phyloP scores from a whole-genome alignment of 2,888 invertebrate genomes.

The Ornithoptera alexandrae region DNA sequence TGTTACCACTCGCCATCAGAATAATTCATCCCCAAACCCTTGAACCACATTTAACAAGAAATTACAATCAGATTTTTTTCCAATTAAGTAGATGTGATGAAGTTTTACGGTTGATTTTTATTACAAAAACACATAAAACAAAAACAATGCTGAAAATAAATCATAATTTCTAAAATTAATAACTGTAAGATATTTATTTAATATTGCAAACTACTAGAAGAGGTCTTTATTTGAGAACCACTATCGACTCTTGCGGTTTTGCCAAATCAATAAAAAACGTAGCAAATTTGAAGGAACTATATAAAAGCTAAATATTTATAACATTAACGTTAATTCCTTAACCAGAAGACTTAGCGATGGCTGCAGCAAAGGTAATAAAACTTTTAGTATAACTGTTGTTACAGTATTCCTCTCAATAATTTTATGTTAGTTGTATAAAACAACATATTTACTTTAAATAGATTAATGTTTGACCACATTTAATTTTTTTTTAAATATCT shows the following conservation, averaged over 20 bases:
- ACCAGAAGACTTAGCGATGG: slow-evolving; percentile 4
- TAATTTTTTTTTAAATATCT: too few relatives aligned
- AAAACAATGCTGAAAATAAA: too few relatives aligned
- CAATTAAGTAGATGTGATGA: too few relatives aligned
- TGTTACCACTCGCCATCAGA: too few relatives aligned
- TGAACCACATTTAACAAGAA: too few relatives aligned
- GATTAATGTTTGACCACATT: too few relatives aligned
- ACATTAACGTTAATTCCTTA: background rate
- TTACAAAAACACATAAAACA: too few relatives aligned
- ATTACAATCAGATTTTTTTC: too few relatives aligned
- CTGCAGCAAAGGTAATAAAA: slow-evolving; percentile 18
- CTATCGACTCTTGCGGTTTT: slow-evolving; percentile 10
- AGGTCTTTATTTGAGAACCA: slow-evolving; percentile 9
- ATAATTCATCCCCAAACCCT: too few relatives aligned
- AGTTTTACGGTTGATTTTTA: too few relatives aligned
- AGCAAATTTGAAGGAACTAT: background rate
- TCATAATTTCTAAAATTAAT: background rate
- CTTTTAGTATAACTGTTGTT: background rate
- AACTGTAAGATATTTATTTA: background rate
- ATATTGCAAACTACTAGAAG: too few relatives aligned
- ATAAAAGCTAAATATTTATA: slow-evolving; percentile 15
- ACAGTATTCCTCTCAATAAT: background rate
- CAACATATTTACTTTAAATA: background rate
- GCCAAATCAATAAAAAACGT: background rate
- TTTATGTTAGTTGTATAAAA: too few relatives aligned